Conservation (phyloP, 2,113 vertebrate species). For the Tauraco erythrolophus region DNA sequence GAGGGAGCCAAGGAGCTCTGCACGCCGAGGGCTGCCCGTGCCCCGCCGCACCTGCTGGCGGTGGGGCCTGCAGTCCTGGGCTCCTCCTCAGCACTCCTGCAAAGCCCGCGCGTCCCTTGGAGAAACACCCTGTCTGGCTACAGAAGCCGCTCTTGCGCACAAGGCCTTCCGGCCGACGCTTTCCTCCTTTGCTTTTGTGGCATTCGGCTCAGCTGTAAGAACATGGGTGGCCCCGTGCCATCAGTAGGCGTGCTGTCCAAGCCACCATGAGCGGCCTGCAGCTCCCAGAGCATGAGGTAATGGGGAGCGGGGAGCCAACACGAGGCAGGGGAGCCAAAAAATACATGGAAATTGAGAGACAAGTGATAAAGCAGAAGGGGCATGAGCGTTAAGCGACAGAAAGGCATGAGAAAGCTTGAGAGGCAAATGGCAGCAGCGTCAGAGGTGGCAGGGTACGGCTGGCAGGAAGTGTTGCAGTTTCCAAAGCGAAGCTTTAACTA, state of each 20-base stretch:
- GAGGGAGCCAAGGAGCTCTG: neutral
- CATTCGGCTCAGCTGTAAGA: neutral
- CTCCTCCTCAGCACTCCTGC: neutral
- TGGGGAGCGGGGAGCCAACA: neutral
- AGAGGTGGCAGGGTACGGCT: neutral
- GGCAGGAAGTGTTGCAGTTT: neutral
- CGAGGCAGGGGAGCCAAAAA: neutral
- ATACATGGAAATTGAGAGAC: neutral
- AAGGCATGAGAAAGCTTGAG: neutral
- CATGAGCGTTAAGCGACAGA: neutral
- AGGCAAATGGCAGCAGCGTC: neutral
- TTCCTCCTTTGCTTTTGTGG: neutral
- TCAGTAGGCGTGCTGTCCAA: rapidly evolving
- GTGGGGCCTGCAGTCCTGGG: neutral
- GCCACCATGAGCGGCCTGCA: neutral
- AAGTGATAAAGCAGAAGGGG: neutral
- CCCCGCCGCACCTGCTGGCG: neutral
- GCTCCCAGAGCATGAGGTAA: conserved; percentile 36
- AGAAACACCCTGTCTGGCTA: neutral
- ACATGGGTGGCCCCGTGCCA: neutral
- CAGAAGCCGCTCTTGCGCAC: rapidly evolving
- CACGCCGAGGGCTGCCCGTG: neutral
- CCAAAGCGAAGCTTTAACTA: neutral
- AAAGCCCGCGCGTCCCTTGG: rapidly evolving
- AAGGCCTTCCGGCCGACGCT: rapidly evolving